phyloP scores from a whole-genome alignment of 92 coral and sea anemone species.

The Phenganax stokvisi region DNA sequence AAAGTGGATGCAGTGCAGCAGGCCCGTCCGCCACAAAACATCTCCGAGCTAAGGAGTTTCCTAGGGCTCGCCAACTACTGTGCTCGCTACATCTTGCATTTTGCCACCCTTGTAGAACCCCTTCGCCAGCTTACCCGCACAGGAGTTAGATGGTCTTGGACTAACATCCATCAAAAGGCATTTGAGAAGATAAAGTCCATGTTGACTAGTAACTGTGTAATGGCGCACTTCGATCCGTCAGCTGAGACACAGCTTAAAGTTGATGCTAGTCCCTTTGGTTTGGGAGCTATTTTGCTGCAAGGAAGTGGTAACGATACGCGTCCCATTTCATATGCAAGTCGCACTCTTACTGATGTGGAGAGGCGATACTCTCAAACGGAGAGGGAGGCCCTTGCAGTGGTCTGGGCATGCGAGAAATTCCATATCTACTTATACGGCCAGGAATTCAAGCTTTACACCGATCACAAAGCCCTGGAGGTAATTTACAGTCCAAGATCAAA shows the following conservation, averaged over 20 bases:
- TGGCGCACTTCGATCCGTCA: slow-evolving; percentile 38
- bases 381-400: not conserved
- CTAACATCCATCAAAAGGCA: slow-evolving; percentile 35
- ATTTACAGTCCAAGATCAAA: slow-evolving; percentile 1
- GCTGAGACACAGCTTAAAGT: slow-evolving; percentile 29
- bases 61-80: slow-evolving; percentile 46
- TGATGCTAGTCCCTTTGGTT: slow-evolving; percentile 18
- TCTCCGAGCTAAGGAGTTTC: slow-evolving; percentile 35
- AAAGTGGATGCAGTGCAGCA: not conserved
- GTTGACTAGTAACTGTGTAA: slow-evolving; percentile 39
- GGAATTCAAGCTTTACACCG: not conserved
- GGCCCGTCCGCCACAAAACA: not conserved
- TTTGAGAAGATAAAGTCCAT: slow-evolving; percentile 38
- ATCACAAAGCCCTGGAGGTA: not conserved
- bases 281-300: not conserved
- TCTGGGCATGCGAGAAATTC: not conserved
- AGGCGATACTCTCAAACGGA: slow-evolving; percentile 2
- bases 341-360: slow-evolving; percentile 1
- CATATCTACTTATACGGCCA: slow-evolving; percentile 6
- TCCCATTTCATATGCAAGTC: not conserved
- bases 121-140: slow-evolving; percentile 39
- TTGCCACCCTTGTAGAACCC: slow-evolving; percentile 44
- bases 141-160: slow-evolving; percentile 30
- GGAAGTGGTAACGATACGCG: not conserved
- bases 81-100: slow-evolving; percentile 36